Percentiles rank a stretch among this genome's conserved stretches.
Evolutionary conservation across 2,888 invertebrate genomes (phyloP).

Genomic region (Eueremaeus valkanovi): DNA sequence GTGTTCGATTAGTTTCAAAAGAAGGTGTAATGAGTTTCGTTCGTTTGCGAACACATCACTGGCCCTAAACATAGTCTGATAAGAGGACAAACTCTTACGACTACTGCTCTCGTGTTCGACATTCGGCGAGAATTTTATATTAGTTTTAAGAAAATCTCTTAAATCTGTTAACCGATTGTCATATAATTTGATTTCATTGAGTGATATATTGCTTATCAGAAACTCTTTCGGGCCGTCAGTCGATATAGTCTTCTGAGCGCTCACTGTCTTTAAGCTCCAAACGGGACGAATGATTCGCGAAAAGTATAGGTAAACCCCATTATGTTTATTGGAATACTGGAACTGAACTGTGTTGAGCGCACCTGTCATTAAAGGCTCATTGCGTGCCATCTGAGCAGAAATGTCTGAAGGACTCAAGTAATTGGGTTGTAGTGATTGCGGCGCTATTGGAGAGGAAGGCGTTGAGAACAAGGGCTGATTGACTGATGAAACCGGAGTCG

Average conservation of each 20-base stretch:
- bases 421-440: constrained; percentile 2
- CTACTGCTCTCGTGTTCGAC: constrained; percentile 41
- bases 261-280: constrained; percentile 62
- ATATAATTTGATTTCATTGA: constrained; percentile 68
- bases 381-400: not conserved
- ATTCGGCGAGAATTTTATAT: constrained; percentile 57
- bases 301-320: constrained; percentile 86
- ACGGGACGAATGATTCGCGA: constrained; percentile 79
- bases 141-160: constrained; percentile 67
- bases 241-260: constrained; percentile 9
- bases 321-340: constrained; percentile 72
- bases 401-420: constrained; percentile 18
- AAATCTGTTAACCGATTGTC: constrained; percentile 71
- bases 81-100: constrained; percentile 48
- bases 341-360: constrained; percentile 24
- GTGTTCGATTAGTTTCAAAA: constrained; percentile 49
- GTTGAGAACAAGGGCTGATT: constrained; percentile 5
- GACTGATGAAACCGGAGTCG: constrained; percentile 27
- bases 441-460: constrained; percentile 22
- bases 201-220: constrained; percentile 65
- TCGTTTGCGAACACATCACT: constrained; percentile 52
- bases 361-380: not conserved
- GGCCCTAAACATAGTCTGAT: no score
- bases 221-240: constrained; percentile 50
- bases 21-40: constrained; percentile 49